A percentile compares a stretch with the other conserved stretches of the same genome.
These are phyloP conservation scores for Morpho helenor DNA, from an alignment of 2,888 invertebrate genomes.

Conservation along the genomic window DNA sequence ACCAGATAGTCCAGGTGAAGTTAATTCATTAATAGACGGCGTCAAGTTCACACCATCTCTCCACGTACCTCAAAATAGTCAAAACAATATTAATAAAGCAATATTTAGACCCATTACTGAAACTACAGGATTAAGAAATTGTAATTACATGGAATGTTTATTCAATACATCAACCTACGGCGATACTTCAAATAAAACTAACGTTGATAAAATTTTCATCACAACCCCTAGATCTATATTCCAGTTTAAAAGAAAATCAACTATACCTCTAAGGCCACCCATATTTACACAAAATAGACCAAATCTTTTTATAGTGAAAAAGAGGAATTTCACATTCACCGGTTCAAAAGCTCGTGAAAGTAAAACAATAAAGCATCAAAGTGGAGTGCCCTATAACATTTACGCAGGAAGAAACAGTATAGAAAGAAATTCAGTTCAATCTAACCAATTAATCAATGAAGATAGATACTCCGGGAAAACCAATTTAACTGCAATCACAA, in stretches of 20 bases:
- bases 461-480: conserved; percentile 20
- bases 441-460: not conserved
- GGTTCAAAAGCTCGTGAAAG: conserved; percentile 9
- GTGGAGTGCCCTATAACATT: conserved; percentile 3
- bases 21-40: conserved; percentile 84
- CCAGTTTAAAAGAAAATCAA: conserved; percentile 58
- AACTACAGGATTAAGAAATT: conserved; percentile 39
- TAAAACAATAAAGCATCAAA: conserved; percentile 6
- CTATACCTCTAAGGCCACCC: conserved; percentile 37
- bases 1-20: conserved; percentile 85
- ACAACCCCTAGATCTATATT: conserved; percentile 56
- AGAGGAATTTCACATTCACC: conserved; percentile 22
- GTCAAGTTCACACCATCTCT: conserved; percentile 54
- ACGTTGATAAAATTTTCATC: conserved; percentile 44
- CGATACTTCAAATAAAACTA: not conserved
- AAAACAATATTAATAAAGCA: conserved; percentile 29
- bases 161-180: not conserved
- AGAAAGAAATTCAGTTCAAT: not conserved
- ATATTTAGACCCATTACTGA: conserved; percentile 47
- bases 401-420: not conserved
- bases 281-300: conserved; percentile 36
- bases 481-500: conserved; percentile 25
- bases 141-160: conserved; percentile 40
- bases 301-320: conserved; percentile 28
- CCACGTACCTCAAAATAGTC: conserved; percentile 4